Percentiles rank a stretch among this genome's conserved stretches.
phyloP scores from a whole-genome alignment of 1,140 invertebrate genomes.

The Adelges cooleyi region DNA sequence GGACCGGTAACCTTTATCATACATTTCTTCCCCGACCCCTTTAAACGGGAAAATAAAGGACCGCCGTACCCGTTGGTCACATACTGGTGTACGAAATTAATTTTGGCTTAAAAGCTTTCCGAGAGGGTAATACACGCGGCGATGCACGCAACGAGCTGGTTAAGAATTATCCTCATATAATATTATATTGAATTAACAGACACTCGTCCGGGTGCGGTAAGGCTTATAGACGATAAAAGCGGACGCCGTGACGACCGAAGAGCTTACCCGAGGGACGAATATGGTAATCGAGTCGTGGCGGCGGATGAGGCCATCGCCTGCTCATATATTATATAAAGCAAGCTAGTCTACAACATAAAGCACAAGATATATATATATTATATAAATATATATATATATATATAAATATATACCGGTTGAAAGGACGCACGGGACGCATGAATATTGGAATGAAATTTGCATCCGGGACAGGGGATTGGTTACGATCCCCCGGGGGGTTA shows the following conservation, averaged over 20 bases:
- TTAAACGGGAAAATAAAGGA: no score
- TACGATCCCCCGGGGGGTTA: not conserved
- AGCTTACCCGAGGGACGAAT: constrained; percentile 9
- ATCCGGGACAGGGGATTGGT: not conserved
- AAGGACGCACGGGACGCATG: not conserved
- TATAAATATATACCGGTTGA: not conserved
- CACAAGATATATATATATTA: no score
- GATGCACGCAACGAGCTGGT: no score
- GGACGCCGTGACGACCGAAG: not conserved
- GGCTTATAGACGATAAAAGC: not conserved
- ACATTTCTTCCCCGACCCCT: no score
- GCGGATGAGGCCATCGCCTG: not conserved
- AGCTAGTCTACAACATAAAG: no score
- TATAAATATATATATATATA: not conserved
- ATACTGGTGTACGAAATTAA: no score
- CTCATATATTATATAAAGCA: not conserved
- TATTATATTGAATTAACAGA: constrained; percentile 9
- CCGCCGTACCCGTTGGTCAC: no score
- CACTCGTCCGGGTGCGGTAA: not conserved
- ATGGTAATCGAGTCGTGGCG: not conserved
- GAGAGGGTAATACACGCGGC: no score
- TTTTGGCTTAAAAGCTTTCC: no score
- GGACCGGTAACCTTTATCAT: no score
- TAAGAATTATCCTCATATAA: not conserved
- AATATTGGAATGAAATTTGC: not conserved